Evolutionary conservation across 2,888 invertebrate species (phyloP), one percentile per base, ranked within the genome.

Genomic region (Cheilosia pagana): DNA sequence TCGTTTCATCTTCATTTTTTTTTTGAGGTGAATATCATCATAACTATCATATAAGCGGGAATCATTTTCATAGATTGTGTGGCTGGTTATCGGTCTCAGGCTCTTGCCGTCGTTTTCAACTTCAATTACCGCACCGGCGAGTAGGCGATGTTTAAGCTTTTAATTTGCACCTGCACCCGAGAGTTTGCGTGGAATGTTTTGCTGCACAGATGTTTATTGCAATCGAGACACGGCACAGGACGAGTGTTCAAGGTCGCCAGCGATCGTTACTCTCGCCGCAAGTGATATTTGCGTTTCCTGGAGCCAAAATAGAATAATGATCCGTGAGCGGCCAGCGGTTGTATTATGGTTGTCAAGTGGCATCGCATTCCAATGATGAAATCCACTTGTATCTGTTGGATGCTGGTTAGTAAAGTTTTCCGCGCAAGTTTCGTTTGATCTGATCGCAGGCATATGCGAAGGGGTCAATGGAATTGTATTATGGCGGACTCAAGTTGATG

Each of bases 21-120:
- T 50, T 63, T 63, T 39, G 63, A 79, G 67, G 62, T 71, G 77
- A 82, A 82, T 77, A 82, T 82, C 77, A 77, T 82, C 77, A 82
- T 82, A 82, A 76, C 81, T 65, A 81, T 75, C 76, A 57, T 75
- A 81, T 75, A 81, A 75, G 62, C 41, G 25, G 31, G 75, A 68
- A 68, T 81, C 53, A 68, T 75, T 81, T 62, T 81, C 62, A 74
- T 67, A 68, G 60, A 68, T 67, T 45, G 39, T 25, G 45, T 7
- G 28, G 31, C 31, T 68, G 50, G 43, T 71, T 71, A 59, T 67
- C 74, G 50, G 67, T 19, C 67, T 41, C 23, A 63, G 76, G 50
- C 41, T 39, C 59, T 71, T 50, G 41, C 45, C 70, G 65, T 71
- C 70, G 60, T 70, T 77, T 81, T 70, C 70, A 71, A 77, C 71